Conservation (phyloP, 2,888 invertebrate species). For the Gymnoscelis rufifasciata region DNA sequence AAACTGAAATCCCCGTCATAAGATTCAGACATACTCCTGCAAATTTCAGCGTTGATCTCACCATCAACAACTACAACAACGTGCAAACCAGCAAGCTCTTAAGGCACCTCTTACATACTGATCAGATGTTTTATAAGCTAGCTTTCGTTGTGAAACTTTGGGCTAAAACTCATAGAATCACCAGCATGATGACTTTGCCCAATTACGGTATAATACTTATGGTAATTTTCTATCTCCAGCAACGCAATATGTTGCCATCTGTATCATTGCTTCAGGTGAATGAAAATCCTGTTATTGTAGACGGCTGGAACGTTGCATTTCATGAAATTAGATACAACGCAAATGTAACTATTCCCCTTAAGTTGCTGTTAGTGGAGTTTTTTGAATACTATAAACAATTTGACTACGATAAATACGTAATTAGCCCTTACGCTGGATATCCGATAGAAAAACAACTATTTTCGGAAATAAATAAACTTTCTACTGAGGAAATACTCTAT, state of each 20-base stretch:
- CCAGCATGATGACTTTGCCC: not conserved
- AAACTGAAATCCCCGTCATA: too few relatives aligned
- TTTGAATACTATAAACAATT: not conserved
- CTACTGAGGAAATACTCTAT: too few relatives aligned
- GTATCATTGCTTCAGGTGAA: not conserved
- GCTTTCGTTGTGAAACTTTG: constrained; percentile 7
- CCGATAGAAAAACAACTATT: too few relatives aligned
- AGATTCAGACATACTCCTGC: too few relatives aligned
- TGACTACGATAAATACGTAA: not conserved
- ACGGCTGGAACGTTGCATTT: not conserved
- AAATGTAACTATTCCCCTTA: not conserved
- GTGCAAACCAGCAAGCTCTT: constrained; percentile 9
- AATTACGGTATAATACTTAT: constrained; percentile 6
- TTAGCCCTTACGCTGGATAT: too few relatives aligned
- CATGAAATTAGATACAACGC: not conserved
- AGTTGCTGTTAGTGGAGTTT: not conserved
- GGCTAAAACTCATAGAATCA: not conserved
- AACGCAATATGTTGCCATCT: not conserved
- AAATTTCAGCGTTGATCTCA: too few relatives aligned
- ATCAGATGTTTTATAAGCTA: not conserved
- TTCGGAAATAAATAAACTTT: too few relatives aligned
- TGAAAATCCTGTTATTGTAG: not conserved
- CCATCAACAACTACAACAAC: too few relatives aligned
- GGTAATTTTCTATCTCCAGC: not conserved
- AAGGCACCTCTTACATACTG: constrained; percentile 24